A percentile compares a stretch with the other conserved stretches of the same genome.
phyloP scores from a whole-genome alignment of 2,113 vertebrate genomes.

The Cacatua alba region DNA sequence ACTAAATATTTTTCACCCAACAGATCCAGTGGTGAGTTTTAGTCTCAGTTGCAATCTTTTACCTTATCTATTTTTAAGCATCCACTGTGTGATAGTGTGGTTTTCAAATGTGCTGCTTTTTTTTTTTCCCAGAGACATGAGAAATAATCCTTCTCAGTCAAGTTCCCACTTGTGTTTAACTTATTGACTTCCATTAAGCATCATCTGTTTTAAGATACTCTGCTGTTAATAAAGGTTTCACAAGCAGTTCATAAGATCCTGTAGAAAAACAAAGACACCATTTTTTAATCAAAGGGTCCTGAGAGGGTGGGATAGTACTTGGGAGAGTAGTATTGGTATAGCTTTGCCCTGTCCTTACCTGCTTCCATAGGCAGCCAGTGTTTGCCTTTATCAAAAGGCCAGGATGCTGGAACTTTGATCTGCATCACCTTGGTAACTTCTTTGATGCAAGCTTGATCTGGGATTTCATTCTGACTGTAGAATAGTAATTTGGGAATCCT shows the following conservation, averaged over 20 bases:
- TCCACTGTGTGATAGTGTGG: not conserved
- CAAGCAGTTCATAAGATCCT: not conserved
- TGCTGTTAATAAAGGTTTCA: not conserved
- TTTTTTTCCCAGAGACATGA: not conserved
- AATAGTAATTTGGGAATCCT: not conserved
- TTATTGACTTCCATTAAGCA: not conserved
- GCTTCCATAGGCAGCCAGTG: not conserved
- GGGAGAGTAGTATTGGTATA: not conserved
- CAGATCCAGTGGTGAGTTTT: conserved; percentile 95
- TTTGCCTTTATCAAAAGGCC: not conserved
- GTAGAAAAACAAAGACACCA: not conserved
- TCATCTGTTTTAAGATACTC: not conserved
- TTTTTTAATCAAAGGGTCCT: not conserved
- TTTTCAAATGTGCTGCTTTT: not conserved
- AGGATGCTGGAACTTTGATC: not conserved
- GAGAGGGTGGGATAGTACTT: not conserved
- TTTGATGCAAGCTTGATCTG: not conserved
- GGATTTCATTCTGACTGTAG: not conserved
- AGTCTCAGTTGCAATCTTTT: not conserved
- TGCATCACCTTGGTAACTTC: not conserved
- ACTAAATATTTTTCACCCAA: conserved; percentile 96
- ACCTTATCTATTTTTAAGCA: not conserved
- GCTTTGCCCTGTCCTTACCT: not conserved
- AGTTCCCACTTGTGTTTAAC: not conserved
- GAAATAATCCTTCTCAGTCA: not conserved